Base-by-base conservation (phyloP, 2,113 vertebrate genomes). In the Leucosticte australis region DNA sequence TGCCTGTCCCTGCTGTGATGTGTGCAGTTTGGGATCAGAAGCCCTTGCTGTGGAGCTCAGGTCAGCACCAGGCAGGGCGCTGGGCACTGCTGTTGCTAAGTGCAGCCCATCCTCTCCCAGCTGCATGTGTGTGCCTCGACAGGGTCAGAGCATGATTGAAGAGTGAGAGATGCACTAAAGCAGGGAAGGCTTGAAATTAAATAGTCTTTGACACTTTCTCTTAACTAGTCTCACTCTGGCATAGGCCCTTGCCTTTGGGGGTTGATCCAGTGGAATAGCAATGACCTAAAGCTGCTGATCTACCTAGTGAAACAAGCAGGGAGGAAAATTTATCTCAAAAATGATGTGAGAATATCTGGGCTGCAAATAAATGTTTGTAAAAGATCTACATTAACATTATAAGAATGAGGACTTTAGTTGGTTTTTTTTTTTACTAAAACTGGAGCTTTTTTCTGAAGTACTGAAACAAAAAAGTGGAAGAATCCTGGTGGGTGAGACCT, bases 121-220 rank as follows among this genome's bases (percentile, higher is more conserved):
- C 50, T 93, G 87, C 60, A 47, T 70, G 59, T 78, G 89, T 57
- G 35, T 89, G 71, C 10, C 2, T 80, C 31, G 56, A 64, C 71
- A 70, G 90, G 82, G 71, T 93, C 85, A 94, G 82, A 64, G 75
- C 0, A 0, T 70, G 71, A 94, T 37, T 94, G 92, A 75, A 70
- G 71, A 67, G 79, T 56, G 92, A 77, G 87, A 88, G 79, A 96
- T 75, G 82, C 76, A 95, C 64, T 88, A 81, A 92, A 96, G 75
- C 82, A 90, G 27, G 57, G 74, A 59, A 88, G 39, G 63, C 63
- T 86, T 91, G 82, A 96, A 96, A 96, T 95, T 92, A 96, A 97
- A 95, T 87, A 85, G 88, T 86, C 87, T 96, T 96, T 94, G 87
- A 86, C 92, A 79, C 64, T 97, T 95, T 93, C 88, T 31, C 68